phyloP scores from a whole-genome alignment of 53 echinoderm and acorn worm genomes.

The Antedon mediterranea region DNA sequence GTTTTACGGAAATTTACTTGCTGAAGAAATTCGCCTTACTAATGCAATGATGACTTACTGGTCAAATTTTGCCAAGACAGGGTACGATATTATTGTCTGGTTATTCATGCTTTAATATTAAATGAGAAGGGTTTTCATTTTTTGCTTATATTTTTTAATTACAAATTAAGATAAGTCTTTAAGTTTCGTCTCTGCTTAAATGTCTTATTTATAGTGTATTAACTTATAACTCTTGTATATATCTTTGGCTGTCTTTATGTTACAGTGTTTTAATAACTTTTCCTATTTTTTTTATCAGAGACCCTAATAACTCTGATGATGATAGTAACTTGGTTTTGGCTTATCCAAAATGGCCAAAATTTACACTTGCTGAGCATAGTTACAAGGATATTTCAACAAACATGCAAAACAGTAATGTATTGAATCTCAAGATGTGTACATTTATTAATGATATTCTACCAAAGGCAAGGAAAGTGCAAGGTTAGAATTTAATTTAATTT shows the following conservation, averaged over 20 bases:
- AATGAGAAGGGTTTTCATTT: no score
- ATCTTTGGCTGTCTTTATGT: no score
- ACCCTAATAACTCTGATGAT: not conserved
- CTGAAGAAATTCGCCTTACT: not conserved
- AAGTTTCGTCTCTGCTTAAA: no score
- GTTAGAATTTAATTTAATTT: not conserved
- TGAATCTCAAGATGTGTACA: not conserved
- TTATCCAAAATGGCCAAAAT: not conserved
- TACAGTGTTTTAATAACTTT: no score
- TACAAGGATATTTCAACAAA: not conserved
- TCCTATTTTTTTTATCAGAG: not conserved
- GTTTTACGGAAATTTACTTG: not conserved
- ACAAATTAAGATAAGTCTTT: no score
- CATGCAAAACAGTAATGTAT: not conserved
- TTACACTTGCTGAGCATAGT: not conserved
- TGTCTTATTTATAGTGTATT: no score
- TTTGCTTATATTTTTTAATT: no score
- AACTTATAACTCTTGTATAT: no score
- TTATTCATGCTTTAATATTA: no score
- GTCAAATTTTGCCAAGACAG: not conserved
- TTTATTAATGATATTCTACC: not conserved
- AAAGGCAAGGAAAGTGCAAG: not conserved
- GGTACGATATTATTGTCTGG: not conserved
- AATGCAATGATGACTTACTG: not conserved
- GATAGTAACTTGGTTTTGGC: not conserved